Evolutionary conservation across 2,113 vertebrate species (phyloP), one percentile per base, ranked within the genome.

Genomic region (Tenrec ecaudatus): DNA sequence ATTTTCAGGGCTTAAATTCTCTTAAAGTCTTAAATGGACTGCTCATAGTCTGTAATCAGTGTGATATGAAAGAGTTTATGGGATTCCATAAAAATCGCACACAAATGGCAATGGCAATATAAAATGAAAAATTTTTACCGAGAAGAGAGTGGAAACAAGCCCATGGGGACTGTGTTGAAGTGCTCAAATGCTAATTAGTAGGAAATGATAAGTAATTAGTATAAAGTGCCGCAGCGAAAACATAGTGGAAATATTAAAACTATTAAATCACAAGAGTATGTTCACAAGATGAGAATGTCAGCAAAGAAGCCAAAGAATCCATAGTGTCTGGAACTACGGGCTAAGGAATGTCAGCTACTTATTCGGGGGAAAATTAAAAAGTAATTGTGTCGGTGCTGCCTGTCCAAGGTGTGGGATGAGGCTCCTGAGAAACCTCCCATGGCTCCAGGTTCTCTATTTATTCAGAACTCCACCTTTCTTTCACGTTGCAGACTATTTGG

Each of bases 221-320:
- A 53, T 53, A 62, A 92, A 86, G 62, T 62, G 36, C 88, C 15
- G 20, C 40, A 68, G 85, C 86, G 62, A 82, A 82, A 88, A 92
- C 62, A 89, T 27, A 92, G 62, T 9, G 91, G 80, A 94, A 95
- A 88, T 93, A 82, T 89, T 82, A 95, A 89, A 77, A 91, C 36
- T 27, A 79, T 86, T 94, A 75, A 95, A 60, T 58, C 36, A 88
- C 29, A 77, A n/a, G 19, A 76, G 83, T n/a, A 68, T 8, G 85
- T 78, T 15, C 66, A 25, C 15, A 88, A 85, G 36, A 68, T 79
- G 57, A 78, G 12, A 78, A 11, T 83, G 6, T 82, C 88, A 68
- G 16, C 62, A 89, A 64, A 86, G 40, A 90, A 47, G 15, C 22
- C 38, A 25, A 25, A 15, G 14, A 71, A 76, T 76, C 29, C 71